Percentiles rank a stretch among this genome's conserved stretches.
These are phyloP conservation scores for Erebia ligea DNA, from an alignment of 2,888 invertebrate species.

Conservation along the genomic window DNA sequence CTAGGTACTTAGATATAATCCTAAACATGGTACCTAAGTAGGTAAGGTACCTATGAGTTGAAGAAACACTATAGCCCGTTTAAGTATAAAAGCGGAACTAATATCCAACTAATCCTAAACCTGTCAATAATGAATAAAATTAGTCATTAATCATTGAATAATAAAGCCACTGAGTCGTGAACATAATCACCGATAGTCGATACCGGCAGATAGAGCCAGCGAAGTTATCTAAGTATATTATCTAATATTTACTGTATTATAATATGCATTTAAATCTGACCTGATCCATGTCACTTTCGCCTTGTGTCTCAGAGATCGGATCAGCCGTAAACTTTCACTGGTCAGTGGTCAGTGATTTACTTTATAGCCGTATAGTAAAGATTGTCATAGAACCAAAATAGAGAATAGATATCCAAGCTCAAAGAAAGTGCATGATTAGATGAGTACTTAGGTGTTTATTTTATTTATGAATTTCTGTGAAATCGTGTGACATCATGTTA, in stretches of 20 bases:
- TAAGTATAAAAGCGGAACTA: neutral
- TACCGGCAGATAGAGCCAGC: constrained; percentile 28
- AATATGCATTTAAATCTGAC: constrained; percentile 7
- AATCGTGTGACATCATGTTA: no score
- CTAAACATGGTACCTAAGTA: neutral
- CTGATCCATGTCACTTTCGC: constrained; percentile 34
- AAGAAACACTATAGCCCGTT: neutral
- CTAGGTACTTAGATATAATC: no score
- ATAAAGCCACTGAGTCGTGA: constrained; percentile 30
- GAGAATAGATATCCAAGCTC: no score
- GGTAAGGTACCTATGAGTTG: neutral
- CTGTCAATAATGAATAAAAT: constrained; percentile 7
- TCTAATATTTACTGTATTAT: constrained; percentile 12
- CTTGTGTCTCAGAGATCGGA: constrained; percentile 22
- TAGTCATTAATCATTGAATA: constrained; percentile 26
- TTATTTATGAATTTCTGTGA: no score
- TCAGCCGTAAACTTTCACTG: constrained; percentile 33
- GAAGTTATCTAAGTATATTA: constrained; percentile 23
- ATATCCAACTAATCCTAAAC: neutral
- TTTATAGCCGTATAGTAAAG: neutral
- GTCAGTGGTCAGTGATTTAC: constrained; percentile 22
- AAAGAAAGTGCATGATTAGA: no score
- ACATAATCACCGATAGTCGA: constrained; percentile 14
- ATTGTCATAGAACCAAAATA: no score
- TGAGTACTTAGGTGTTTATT: no score